Base-by-base conservation (phyloP, 2,113 vertebrate genomes). In the Xiphophorus couchianus region DNA sequence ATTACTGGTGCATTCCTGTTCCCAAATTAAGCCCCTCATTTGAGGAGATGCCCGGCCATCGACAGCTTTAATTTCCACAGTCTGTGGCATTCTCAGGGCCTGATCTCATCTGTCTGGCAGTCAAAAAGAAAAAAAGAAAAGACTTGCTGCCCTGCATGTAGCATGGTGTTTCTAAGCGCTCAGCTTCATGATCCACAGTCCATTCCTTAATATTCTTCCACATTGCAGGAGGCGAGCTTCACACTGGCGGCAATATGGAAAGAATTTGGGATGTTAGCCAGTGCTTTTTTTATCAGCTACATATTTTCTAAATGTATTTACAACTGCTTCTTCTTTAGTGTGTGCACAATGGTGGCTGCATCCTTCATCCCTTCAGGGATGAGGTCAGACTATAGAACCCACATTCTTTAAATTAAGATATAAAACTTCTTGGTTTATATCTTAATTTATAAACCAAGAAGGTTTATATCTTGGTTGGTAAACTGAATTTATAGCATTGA, bases 1-100 rank as follows among this genome's bases (percentile, higher is more conserved):
- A 82, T 85, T 62, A 22, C 68, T 71, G 84, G 30, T 58, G 37
- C 81, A 88, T 90, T 89, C 85, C 88, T 73, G 77, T 68, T 30
- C 73, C 82, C 81, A 86, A 91, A 89, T 91, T 85, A 90, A 89
- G 87, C 73, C 86, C 83, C 89, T 91, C 79, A 84, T 92, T 90
- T 91, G 87, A 11, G 63, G 89, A 80, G 83, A 64, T 71, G 84
- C 84, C 84, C 75, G 74, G 84, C 88, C 83, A 79, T 79, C 60
- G 77, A 64, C 84, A 71, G 74, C 91, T 84, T 86, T 88, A 77
- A 92, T 89, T 93, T 91, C 89, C 89, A 89, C 89, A 89, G 87
- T 92, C 73, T 78, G 76, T 61, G 76, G 88, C 87, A 71, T 91
- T 89, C 84, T 80, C 31, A 0, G 69, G 80, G 62, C 30, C 77